Conservation (phyloP, 2,888 invertebrate species). For the Conchocele bisecta region DNA sequence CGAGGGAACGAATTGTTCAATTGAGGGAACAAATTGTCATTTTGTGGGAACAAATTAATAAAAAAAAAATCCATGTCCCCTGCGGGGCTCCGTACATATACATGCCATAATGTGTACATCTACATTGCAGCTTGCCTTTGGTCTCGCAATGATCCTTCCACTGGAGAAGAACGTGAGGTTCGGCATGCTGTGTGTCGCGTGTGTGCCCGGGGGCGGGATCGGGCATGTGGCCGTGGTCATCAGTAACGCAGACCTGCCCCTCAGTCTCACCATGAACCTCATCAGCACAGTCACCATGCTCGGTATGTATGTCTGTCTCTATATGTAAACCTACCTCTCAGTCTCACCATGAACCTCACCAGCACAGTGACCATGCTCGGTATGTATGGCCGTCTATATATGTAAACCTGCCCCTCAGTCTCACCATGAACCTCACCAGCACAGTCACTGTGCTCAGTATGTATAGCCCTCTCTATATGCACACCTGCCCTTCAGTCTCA, state of each 20-base stretch:
- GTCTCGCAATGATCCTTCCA: slow-evolving; percentile 73
- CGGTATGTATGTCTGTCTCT: no score
- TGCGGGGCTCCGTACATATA: no score
- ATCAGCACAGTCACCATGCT: slow-evolving; percentile 77
- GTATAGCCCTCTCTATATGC: no score
- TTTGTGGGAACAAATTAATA: no score
- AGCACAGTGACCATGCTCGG: slow-evolving; percentile 78
- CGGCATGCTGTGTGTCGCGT: slow-evolving; percentile 80
- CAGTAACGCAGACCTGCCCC: slow-evolving; percentile 76
- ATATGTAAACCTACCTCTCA: slow-evolving; percentile 78
- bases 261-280: slow-evolving; percentile 79
- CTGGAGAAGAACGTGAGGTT: slow-evolving; percentile 75
- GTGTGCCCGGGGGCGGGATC: slow-evolving; percentile 81
- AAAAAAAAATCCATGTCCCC: no score
- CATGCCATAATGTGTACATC: not conserved
- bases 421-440: slow-evolving; percentile 78
- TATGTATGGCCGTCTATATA: no score
- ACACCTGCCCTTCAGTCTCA: slow-evolving; percentile 77
- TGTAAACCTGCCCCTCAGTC: slow-evolving; percentile 77
- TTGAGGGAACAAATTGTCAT: no score
- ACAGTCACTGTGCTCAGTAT: slow-evolving; percentile 78
- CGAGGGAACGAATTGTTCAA: no score
- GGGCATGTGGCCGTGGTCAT: slow-evolving; percentile 81
- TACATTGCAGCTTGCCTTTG: slow-evolving; percentile 76
- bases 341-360: slow-evolving; percentile 78